These are phyloP conservation scores for Apistogramma diplotaenia DNA, from an alignment of 2,113 vertebrate species.

Conservation along the genomic window DNA sequence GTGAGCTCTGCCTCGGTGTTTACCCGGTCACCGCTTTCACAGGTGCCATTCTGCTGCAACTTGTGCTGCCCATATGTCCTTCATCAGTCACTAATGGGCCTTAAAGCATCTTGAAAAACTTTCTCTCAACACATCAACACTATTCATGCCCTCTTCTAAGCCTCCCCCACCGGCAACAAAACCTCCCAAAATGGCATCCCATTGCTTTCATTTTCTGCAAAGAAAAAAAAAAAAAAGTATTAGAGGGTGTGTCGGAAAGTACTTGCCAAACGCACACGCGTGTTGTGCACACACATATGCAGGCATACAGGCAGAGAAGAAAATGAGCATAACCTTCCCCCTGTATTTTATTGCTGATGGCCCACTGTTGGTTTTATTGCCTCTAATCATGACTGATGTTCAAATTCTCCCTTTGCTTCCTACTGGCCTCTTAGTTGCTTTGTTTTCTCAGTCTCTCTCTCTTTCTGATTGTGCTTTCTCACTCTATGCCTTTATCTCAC, in stretches of 20 bases:
- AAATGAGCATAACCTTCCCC: conserved; percentile 46
- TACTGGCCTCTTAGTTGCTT: conserved; percentile 2
- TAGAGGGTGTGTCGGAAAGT: neutral
- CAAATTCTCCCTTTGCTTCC: conserved; percentile 28
- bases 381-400: conserved; percentile 67
- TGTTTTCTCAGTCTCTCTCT: neutral
- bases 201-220: conserved; percentile 13
- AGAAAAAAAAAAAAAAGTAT: neutral
- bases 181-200: conserved; percentile 10
- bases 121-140: conserved; percentile 8
- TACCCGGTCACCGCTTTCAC: conserved; percentile 15
- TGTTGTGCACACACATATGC: neutral
- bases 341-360: conserved; percentile 61
- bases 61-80: neutral
- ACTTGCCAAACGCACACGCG: neutral
- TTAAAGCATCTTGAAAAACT: conserved; percentile 22
- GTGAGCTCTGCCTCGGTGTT: conserved; percentile 13
- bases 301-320: neutral
- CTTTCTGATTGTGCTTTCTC: neutral
- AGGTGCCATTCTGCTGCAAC: conserved; percentile 3
- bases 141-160: neutral
- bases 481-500: conserved; percentile 14
- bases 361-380: conserved; percentile 58
- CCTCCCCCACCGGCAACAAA: neutral
- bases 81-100: conserved; percentile 19